These are phyloP conservation scores for Chrysina gloriosa DNA, from an alignment of 2,888 invertebrate genomes.

Conservation along the genomic window DNA sequence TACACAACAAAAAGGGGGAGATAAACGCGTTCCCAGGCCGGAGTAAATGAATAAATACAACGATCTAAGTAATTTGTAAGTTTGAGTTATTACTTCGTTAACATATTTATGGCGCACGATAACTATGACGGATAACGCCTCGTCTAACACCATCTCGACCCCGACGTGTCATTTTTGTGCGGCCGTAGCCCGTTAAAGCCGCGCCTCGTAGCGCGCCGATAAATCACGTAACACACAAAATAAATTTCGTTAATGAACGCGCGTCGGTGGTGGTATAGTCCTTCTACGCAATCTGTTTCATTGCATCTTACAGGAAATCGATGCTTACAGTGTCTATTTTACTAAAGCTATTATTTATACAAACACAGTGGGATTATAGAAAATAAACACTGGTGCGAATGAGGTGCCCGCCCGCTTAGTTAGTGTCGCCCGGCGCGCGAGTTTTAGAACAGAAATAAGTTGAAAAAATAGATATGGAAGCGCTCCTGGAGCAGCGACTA, in stretches of 20 bases:
- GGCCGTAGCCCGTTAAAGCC: neutral
- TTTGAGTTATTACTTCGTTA: neutral
- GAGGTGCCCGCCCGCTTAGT: neutral
- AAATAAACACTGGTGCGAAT: constrained; percentile 12
- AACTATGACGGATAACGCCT: neutral
- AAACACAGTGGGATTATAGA: constrained; percentile 25
- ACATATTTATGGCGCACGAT: neutral
- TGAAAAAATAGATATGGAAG: neutral
- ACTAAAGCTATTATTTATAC: constrained; percentile 33
- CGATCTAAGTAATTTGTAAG: constrained; percentile 3
- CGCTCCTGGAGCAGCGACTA: too few relatives aligned
- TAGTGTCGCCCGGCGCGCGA: neutral
- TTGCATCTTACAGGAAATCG: constrained; percentile 28
- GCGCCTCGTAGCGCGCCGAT: neutral
- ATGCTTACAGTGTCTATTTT: constrained; percentile 32
- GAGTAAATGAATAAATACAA: constrained; percentile 3
- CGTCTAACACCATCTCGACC: neutral
- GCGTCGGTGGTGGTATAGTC: neutral
- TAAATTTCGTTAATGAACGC: constrained; percentile 21
- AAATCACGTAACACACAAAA: constrained; percentile 1
- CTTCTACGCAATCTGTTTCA: constrained; percentile 28
- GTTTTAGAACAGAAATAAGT: neutral
- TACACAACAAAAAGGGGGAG: too few relatives aligned
- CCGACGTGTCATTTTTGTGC: neutral
- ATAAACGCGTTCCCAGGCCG: neutral